Evolutionary conservation across 2,113 vertebrate genomes (phyloP).

Genomic region (Azemiops feae): DNA sequence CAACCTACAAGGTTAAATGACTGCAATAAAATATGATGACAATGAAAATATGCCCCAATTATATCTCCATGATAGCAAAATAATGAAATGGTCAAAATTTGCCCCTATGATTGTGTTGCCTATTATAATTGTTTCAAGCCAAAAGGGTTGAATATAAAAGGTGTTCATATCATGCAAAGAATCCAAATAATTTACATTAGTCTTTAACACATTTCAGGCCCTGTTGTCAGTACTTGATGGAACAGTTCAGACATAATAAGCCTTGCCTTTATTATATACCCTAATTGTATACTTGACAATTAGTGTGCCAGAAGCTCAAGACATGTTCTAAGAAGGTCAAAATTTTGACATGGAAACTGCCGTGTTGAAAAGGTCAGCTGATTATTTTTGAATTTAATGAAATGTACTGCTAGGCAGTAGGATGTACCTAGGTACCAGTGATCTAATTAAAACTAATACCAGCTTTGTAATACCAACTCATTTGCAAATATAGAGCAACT

Average conservation of each 20-base stretch:
- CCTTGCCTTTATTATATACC: constrained; percentile 50
- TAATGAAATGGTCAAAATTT: constrained; percentile 60
- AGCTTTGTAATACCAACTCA: constrained; percentile 61
- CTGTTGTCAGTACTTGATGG: constrained; percentile 55
- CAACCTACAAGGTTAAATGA: constrained; percentile 57
- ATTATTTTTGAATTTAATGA: constrained; percentile 55
- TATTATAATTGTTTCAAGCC: constrained; percentile 74
- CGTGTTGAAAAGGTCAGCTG: constrained; percentile 61
- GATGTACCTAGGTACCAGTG: constrained; percentile 38
- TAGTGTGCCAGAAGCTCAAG: constrained; percentile 49
- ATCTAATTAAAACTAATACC: constrained; percentile 60
- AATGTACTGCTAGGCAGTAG: constrained; percentile 49
- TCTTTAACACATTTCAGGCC: constrained; percentile 63
- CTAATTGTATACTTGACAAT: constrained; percentile 59
- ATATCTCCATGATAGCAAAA: constrained; percentile 52
- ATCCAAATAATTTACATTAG: constrained; percentile 71
- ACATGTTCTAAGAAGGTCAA: constrained; percentile 58
- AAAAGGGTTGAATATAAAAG: constrained; percentile 68
- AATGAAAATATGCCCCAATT: constrained; percentile 66
- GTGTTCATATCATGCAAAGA: constrained; percentile 60
- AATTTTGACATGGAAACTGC: constrained; percentile 46
- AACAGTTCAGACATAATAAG: constrained; percentile 54
- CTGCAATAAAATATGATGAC: constrained; percentile 50
- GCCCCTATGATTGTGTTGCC: constrained; percentile 64
- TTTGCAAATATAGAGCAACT: constrained; percentile 58